Percentiles rank a stretch among this genome's conserved stretches.
Conservation (phyloP, 1,140 invertebrate genomes). For the Myzus persicae region DNA sequence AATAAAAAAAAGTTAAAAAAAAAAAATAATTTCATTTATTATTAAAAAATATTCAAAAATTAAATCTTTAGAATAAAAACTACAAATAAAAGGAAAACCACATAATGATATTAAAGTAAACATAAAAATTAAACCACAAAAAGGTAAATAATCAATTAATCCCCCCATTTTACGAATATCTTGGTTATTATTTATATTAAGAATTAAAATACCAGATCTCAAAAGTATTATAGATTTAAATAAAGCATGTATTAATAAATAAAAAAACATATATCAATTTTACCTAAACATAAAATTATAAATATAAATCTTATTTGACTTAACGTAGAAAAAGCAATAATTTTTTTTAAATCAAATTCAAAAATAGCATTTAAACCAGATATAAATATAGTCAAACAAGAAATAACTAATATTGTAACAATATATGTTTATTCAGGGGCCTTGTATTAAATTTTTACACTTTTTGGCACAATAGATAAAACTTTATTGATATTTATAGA, state of each 20-base stretch:
- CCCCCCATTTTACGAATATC: neutral
- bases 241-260: conserved; percentile 45
- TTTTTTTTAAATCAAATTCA: conserved; percentile 19
- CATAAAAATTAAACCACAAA: conserved; percentile 13
- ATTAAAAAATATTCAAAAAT: conserved; percentile 37
- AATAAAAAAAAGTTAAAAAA: neutral
- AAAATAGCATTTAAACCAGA: conserved; percentile 28
- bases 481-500: no score
- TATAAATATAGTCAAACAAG: conserved; percentile 31
- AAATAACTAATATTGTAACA: no score
- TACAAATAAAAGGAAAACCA: conserved; percentile 33
- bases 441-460: no score
- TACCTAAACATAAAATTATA: conserved; percentile 23
- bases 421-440: no score
- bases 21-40: conserved; percentile 1
- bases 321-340: conserved; percentile 35
- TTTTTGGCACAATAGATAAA: no score
- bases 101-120: conserved; percentile 21
- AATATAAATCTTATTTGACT: conserved; percentile 21
- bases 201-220: conserved; percentile 3
- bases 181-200: conserved; percentile 29
- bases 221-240: conserved; percentile 36
- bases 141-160: conserved; percentile 34
- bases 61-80: conserved; percentile 30
- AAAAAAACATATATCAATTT: conserved; percentile 36